Evolutionary conservation across 2,113 vertebrate species (phyloP).

Genomic region (Anguilla rostrata): DNA sequence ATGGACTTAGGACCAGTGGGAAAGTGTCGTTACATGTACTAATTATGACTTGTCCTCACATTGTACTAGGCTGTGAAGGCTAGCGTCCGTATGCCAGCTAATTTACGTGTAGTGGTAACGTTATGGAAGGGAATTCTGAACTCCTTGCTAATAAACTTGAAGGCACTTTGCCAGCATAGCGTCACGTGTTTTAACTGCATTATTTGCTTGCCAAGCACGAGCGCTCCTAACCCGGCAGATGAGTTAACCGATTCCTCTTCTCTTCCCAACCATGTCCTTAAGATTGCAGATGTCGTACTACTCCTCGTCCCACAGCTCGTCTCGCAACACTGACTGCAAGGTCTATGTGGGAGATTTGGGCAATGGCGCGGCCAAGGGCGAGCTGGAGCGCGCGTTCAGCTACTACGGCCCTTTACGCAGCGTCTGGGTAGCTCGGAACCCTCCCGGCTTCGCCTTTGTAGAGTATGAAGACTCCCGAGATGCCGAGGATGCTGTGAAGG

Average conservation of each 20-base stretch:
- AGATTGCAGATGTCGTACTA: slow-evolving; percentile 44
- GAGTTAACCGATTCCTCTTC: not conserved
- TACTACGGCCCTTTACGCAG: slow-evolving; percentile 76
- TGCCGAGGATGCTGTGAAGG: slow-evolving; percentile 77
- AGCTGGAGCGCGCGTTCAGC: slow-evolving; percentile 76
- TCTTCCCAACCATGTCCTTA: not conserved
- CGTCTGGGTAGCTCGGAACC: slow-evolving; percentile 78
- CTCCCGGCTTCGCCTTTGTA: slow-evolving; percentile 77
- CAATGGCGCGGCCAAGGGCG: slow-evolving; percentile 73
- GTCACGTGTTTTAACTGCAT: no score
- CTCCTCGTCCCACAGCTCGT: slow-evolving; percentile 67
- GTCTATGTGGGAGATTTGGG: slow-evolving; percentile 31
- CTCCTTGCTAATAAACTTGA: no score
- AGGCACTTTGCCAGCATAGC: no score
- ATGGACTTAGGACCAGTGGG: not conserved
- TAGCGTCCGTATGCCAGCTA: no score
- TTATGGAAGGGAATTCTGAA: no score
- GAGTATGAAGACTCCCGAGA: slow-evolving; percentile 78
- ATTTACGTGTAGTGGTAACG: no score
- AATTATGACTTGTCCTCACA: no score
- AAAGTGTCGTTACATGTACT: not conserved
- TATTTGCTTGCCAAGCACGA: no score
- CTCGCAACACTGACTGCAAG: slow-evolving; percentile 47
- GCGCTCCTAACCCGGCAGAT: no score
- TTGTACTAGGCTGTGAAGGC: no score